Conservation (phyloP, 2,113 vertebrate species). For the Camelus dromedarius region DNA sequence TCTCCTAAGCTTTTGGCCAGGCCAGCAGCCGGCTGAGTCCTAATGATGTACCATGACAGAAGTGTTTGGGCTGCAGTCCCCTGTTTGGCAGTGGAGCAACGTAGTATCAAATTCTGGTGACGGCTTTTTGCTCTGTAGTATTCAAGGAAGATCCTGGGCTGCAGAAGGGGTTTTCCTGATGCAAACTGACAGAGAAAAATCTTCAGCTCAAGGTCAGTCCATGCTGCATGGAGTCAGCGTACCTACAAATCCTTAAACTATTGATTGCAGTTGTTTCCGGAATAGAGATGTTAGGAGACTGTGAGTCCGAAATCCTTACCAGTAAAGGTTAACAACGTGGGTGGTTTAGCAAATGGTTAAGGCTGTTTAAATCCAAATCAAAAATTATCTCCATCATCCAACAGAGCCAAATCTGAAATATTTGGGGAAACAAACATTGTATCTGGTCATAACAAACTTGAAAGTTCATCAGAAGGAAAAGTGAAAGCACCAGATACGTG, state of each 20-base stretch:
- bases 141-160: conserved; percentile 38
- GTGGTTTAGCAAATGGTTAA: neutral
- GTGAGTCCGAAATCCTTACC: neutral
- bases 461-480: neutral
- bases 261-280: neutral
- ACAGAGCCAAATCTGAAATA: conserved; percentile 4
- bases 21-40: neutral
- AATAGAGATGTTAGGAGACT: neutral
- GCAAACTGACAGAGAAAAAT: neutral
- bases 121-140: neutral
- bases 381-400: conserved; percentile 4
- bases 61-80: neutral
- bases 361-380: conserved; percentile 27
- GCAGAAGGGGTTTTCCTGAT: conserved; percentile 27
- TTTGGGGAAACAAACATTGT: neutral
- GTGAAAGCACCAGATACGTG: neutral
- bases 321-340: neutral
- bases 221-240: neutral
- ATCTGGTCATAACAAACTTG: conserved; percentile 8
- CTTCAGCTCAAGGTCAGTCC: neutral
- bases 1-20: neutral
- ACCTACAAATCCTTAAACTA: neutral
- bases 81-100: neutral
- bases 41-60: neutral
- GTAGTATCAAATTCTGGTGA: conserved; percentile 27